Evolutionary conservation across 2,888 invertebrate species (phyloP).

Genomic region (Meloe dianella): DNA sequence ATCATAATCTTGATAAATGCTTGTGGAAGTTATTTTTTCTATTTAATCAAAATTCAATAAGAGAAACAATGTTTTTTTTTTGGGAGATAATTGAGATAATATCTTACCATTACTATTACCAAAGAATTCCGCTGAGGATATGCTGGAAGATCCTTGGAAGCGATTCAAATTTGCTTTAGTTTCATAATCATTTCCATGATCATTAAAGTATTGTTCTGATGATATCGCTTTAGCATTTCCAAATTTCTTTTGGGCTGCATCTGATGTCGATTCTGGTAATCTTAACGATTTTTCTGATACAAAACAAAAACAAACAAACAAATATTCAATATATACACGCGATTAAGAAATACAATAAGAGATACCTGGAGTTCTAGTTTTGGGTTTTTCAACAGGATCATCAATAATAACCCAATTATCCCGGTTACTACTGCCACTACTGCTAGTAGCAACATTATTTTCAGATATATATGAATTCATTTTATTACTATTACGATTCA

Average conservation of each 20-base stretch:
- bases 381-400: constrained; percentile 51
- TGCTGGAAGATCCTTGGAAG: constrained; percentile 93
- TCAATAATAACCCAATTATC: constrained; percentile 60
- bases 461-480: constrained; percentile 46
- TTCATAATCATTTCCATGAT: constrained; percentile 67
- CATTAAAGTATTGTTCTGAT: constrained; percentile 95
- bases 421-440: constrained; percentile 33
- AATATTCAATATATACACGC: no score
- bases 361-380: constrained; percentile 19
- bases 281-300: constrained; percentile 31
- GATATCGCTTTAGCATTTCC: constrained; percentile 97
- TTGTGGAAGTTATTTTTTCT: constrained; percentile 32
- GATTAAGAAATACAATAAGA: no score
- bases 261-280: constrained; percentile 58
- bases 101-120: constrained; percentile 52
- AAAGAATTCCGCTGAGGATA: constrained; percentile 97
- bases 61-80: constrained; percentile 8
- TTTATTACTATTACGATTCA: constrained; percentile 63
- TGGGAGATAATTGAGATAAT: constrained; percentile 6
- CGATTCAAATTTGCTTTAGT: constrained; percentile 67
- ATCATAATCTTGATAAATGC: constrained; percentile 71
- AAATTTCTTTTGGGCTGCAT: constrained; percentile 93
- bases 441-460: constrained; percentile 29
- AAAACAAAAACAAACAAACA: not conserved
- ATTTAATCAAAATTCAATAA: constrained; percentile 6